A percentile compares a stretch with the other conserved stretches of the same genome.
phyloP scores from a whole-genome alignment of 2,113 vertebrate species.

The Campylomormyrus numenius region DNA sequence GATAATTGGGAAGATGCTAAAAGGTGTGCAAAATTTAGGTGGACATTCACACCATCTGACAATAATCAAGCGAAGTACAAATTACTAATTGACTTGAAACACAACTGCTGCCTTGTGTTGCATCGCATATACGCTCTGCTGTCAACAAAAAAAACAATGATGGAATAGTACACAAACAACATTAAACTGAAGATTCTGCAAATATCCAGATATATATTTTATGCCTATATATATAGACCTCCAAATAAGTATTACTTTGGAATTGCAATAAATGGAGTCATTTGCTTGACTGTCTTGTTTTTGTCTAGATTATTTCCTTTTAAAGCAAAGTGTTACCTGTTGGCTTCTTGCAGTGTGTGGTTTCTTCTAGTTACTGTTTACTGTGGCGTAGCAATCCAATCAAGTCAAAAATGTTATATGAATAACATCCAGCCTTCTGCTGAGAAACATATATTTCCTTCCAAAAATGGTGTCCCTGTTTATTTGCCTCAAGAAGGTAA shows the following conservation, averaged over 20 bases:
- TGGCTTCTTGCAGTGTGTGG: neutral
- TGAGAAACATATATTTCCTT: neutral
- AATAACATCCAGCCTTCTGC: neutral
- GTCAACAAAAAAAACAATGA: neutral
- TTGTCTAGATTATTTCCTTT: neutral
- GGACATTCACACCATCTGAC: neutral
- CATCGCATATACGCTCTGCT: neutral
- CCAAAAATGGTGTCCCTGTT: neutral
- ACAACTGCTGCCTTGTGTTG: neutral
- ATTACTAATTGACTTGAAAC: neutral
- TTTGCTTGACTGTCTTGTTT: neutral
- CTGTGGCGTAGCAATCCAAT: neutral
- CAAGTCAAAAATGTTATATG: neutral
- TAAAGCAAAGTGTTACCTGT: conserved; percentile 1
- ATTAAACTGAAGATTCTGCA: neutral
- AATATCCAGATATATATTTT: neutral
- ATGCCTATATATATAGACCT: too few species aligned
- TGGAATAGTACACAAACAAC: neutral
- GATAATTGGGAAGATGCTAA: neutral
- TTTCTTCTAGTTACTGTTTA: neutral
- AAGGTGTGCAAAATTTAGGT: neutral
- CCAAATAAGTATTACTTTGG: neutral
- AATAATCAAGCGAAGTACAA: neutral
- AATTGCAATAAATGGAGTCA: neutral
- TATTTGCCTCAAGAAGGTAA: neutral